phyloP scores from a whole-genome alignment of 92 coral and sea anemone genomes.

The Muricea muricata region DNA sequence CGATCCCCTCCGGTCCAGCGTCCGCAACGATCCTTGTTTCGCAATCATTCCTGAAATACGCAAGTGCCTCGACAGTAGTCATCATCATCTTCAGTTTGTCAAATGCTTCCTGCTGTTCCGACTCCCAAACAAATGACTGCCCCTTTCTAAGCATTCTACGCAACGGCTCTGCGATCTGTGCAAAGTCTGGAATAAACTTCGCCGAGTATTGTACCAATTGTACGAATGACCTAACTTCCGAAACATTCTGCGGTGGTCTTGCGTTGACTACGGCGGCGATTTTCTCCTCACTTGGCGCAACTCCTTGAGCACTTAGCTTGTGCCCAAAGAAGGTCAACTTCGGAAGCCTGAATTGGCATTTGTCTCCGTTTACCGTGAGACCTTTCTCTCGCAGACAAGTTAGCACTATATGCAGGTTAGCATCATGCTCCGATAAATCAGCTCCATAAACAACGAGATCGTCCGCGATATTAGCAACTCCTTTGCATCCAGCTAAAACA shows the following conservation, averaged over 20 bases:
- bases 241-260: conserved; percentile 40
- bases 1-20: conserved; percentile 64
- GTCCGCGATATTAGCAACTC: no score
- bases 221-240: conserved; percentile 62
- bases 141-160: conserved; percentile 59
- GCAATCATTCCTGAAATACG: conserved; percentile 60
- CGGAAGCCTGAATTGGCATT: conserved; percentile 62
- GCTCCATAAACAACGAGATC: no score
- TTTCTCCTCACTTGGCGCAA: conserved; percentile 66
- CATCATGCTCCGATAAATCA: no score
- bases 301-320: conserved; percentile 52
- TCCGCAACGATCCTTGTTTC: conserved; percentile 52
- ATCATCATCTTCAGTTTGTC: conserved; percentile 62
- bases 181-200: conserved; percentile 61
- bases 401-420: neutral
- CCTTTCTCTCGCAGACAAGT: conserved; percentile 19
- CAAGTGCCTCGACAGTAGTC: conserved; percentile 47
- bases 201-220: conserved; percentile 56
- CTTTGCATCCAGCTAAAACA: no score
- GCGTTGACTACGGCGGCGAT: conserved; percentile 50
- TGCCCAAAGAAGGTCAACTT: conserved; percentile 64
- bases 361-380: conserved; percentile 59
- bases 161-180: no score
- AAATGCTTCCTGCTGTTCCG: conserved; percentile 55
- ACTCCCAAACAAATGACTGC: conserved; percentile 56